These are phyloP conservation scores for Terrapene triunguis DNA, from an alignment of 2,113 vertebrate genomes.

Conservation along the genomic window DNA sequence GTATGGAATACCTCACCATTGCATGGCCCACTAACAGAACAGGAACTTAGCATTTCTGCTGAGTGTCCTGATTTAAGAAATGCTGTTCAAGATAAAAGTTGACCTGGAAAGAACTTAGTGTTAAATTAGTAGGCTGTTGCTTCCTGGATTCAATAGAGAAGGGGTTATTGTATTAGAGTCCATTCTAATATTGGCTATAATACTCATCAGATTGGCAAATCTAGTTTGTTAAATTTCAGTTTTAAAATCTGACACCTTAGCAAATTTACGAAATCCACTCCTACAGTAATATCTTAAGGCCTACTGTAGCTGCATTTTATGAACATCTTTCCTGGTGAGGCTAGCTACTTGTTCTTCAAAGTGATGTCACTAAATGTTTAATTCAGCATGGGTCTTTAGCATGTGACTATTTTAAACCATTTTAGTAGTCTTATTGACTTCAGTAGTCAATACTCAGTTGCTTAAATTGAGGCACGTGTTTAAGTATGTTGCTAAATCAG, in stretches of 20 bases:
- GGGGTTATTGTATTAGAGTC: background rate
- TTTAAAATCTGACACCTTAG: background rate
- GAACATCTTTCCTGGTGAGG: background rate
- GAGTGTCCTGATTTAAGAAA: background rate
- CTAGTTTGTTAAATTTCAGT: background rate
- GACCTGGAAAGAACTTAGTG: background rate
- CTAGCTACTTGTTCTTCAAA: conserved; percentile 5
- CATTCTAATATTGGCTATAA: background rate
- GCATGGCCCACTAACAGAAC: background rate
- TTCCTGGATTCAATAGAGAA: background rate
- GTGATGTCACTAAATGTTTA: conserved; percentile 10
- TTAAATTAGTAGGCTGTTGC: background rate
- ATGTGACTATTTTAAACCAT: background rate
- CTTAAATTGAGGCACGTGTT: background rate
- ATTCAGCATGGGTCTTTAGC: background rate
- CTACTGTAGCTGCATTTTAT: background rate
- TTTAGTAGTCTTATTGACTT: background rate
- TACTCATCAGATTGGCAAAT: background rate
- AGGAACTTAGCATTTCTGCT: background rate
- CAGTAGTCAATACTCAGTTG: background rate
- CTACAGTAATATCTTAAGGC: background rate
- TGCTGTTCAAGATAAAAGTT: background rate
- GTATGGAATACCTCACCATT: background rate
- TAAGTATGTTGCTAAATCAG: background rate
- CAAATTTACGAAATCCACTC: background rate